Evolutionary conservation across 2,113 vertebrate genomes (phyloP).

Genomic region (Sceloporus tristichus): DNA sequence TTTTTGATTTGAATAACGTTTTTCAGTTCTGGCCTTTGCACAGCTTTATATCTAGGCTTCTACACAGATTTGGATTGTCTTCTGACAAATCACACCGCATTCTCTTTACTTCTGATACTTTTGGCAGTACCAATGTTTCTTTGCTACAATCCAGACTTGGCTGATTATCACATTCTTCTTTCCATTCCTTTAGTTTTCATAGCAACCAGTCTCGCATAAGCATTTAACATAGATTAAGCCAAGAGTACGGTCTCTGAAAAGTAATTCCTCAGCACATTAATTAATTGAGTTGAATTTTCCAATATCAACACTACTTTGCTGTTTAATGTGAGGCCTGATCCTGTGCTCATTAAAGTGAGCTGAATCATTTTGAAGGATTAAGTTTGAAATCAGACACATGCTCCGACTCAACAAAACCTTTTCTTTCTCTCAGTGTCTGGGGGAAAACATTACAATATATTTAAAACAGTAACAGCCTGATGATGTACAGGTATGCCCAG

Average conservation of each 20-base stretch:
- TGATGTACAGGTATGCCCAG: not conserved
- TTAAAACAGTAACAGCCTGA: not conserved
- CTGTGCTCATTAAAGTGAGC: not conserved
- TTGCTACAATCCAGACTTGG: not conserved
- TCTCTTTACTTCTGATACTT: not conserved
- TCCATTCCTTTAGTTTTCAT: conserved; percentile 61
- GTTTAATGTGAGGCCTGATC: not conserved
- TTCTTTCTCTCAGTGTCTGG: not conserved
- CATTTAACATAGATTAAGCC: conserved; percentile 72
- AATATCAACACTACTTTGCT: conserved; percentile 28
- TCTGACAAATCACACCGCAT: not conserved
- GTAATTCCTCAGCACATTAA: conserved; percentile 60
- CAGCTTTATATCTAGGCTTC: not conserved
- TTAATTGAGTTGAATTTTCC: conserved; percentile 58
- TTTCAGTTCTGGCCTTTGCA: not conserved
- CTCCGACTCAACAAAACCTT: conserved; percentile 3
- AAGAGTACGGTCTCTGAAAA: conserved; percentile 63
- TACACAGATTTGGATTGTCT: not conserved
- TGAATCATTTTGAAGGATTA: not conserved
- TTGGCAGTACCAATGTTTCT: not conserved
- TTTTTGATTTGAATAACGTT: not conserved
- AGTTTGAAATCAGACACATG: not conserved
- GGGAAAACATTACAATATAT: conserved; percentile 10
- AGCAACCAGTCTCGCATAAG: conserved; percentile 46
- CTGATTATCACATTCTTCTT: conserved; percentile 58